Percentiles rank a stretch among this genome's conserved stretches.
phyloP scores from a whole-genome alignment of 2,113 vertebrate species.

The Naja naja region DNA sequence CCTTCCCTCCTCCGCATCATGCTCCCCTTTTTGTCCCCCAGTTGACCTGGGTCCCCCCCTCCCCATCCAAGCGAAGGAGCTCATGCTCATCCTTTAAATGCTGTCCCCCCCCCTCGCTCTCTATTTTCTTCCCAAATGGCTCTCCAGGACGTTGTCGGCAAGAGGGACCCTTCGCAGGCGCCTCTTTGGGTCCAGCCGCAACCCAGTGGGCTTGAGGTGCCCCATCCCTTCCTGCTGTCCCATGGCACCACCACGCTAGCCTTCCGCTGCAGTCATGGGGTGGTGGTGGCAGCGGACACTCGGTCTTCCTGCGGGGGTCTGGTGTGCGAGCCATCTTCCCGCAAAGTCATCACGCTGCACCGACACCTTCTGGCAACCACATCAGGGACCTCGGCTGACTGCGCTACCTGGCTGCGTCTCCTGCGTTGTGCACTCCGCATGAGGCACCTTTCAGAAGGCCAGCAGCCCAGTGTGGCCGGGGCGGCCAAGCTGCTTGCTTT shows the following conservation, averaged over 20 bases:
- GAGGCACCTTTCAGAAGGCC: constrained; percentile 71
- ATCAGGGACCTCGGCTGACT: constrained; percentile 81
- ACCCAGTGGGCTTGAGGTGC: not conserved
- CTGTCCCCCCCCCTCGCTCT: not conserved
- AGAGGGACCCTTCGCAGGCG: constrained; percentile 22
- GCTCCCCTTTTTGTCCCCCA: not conserved
- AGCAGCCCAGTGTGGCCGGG: constrained; percentile 69
- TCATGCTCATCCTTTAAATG: not conserved
- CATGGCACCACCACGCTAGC: constrained; percentile 83
- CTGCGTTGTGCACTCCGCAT: constrained; percentile 75
- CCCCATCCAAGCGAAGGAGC: rapidly evolving
- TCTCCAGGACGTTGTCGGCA: constrained; percentile 77
- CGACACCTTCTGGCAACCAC: constrained; percentile 78
- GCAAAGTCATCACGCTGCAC: constrained; percentile 79
- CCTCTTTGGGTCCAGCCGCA: not conserved
- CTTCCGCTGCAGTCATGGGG: constrained; percentile 78
- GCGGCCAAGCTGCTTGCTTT: constrained; percentile 77
- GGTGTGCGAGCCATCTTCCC: constrained; percentile 70
- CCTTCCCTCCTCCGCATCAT: not conserved
- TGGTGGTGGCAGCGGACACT: constrained; percentile 81
- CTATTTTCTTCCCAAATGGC: constrained; percentile 63
- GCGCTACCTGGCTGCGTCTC: constrained; percentile 75
- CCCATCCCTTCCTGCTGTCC: constrained; percentile 20
- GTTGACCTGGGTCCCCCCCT: not conserved
- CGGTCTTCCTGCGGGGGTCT: constrained; percentile 77